phyloP scores from a whole-genome alignment of 2,888 invertebrate species.

The Alsophila aescularia region DNA sequence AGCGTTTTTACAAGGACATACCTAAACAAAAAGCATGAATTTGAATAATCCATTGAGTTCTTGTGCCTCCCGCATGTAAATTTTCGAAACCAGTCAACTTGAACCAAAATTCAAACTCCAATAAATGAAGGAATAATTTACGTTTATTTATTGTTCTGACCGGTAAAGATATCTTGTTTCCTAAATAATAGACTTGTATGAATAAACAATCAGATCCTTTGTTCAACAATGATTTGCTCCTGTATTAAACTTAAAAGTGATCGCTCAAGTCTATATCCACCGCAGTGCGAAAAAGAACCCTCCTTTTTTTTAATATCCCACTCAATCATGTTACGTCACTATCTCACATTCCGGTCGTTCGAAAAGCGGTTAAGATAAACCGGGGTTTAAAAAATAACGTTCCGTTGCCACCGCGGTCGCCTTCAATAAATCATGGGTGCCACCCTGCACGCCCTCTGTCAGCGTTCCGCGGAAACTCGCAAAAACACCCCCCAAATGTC shows the following conservation, averaged over 20 bases:
- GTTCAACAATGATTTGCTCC: no score
- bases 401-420: constrained; percentile 54
- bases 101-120: constrained; percentile 55
- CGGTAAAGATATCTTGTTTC: constrained; percentile 47
- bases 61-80: constrained; percentile 50
- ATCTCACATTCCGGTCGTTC: constrained; percentile 46
- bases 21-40: neutral
- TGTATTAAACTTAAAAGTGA: neutral
- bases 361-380: constrained; percentile 70
- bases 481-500: constrained; percentile 75
- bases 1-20: neutral
- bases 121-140: constrained; percentile 58
- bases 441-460: constrained; percentile 59
- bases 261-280: neutral
- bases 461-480: constrained; percentile 53
- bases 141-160: constrained; percentile 57
- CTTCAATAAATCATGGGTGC: constrained; percentile 73
- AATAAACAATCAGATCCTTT: constrained; percentile 18
- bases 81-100: constrained; percentile 38
- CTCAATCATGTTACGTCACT: constrained; percentile 31
- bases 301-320: constrained; percentile 14
- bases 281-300: neutral
- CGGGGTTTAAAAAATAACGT: constrained; percentile 69
- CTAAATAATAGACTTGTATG: constrained; percentile 37
- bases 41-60: constrained; percentile 27